A percentile compares a stretch with the other conserved stretches of the same genome.
Conservation (phyloP, 2,888 invertebrate species). For the Blastobasis adustella region DNA sequence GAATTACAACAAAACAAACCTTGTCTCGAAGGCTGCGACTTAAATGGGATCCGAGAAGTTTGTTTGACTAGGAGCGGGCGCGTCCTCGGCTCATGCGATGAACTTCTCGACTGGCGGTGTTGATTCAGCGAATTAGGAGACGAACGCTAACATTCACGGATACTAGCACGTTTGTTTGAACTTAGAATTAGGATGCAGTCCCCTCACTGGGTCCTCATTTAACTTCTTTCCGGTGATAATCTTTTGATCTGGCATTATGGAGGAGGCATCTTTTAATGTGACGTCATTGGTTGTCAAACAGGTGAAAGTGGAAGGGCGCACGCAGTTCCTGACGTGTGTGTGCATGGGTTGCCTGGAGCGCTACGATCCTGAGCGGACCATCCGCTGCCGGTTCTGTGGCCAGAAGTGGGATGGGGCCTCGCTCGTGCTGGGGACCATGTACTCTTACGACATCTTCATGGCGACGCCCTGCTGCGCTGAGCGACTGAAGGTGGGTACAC, state of each 20-base stretch:
- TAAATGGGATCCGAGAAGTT: slow-evolving; percentile 59
- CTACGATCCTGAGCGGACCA: slow-evolving; percentile 81
- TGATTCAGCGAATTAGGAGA: slow-evolving; percentile 47
- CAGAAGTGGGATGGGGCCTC: slow-evolving; percentile 95
- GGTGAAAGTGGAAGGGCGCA: slow-evolving; percentile 93
- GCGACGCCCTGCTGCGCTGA: slow-evolving; percentile 97
- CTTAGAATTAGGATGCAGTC: slow-evolving; percentile 45
- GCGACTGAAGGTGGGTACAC: slow-evolving; percentile 84
- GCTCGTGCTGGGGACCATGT: slow-evolving; percentile 96
- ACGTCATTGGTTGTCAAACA: slow-evolving; percentile 43
- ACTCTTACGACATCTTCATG: slow-evolving; percentile 98
- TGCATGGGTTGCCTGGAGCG: slow-evolving; percentile 96
- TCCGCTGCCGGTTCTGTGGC: slow-evolving; percentile 89
- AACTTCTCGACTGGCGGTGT: slow-evolving; percentile 20
- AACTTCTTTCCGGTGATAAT: background rate
- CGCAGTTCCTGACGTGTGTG: slow-evolving; percentile 93
- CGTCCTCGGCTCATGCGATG: slow-evolving; percentile 26
- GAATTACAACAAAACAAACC: slow-evolving; percentile 8
- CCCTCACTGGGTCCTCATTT: slow-evolving; percentile 1
- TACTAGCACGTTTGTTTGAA: slow-evolving; percentile 47
- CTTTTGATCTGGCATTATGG: background rate
- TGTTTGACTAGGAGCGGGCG: slow-evolving; percentile 46
- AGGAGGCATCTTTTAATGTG: background rate
- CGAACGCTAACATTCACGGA: slow-evolving; percentile 27
- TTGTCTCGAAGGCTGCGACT: slow-evolving; percentile 31